Percentiles rank a stretch among this genome's conserved stretches.
Conservation (phyloP, 2,113 vertebrate genomes). For the Prolemur simus region DNA sequence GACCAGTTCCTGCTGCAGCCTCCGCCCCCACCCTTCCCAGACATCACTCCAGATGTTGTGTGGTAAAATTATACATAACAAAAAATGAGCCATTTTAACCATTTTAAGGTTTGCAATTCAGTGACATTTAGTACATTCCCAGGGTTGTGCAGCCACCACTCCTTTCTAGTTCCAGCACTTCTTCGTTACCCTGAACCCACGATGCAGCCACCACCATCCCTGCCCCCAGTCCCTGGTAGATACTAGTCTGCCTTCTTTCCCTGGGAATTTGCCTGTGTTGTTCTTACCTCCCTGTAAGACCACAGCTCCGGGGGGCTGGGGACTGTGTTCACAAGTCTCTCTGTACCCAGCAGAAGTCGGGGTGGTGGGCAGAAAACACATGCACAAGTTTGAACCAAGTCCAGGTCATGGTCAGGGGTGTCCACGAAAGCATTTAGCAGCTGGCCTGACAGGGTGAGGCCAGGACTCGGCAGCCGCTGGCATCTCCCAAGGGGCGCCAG, state of each 20-base stretch:
- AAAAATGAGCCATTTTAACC: background rate
- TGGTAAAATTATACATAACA: background rate
- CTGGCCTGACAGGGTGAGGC: background rate
- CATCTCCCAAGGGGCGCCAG: rapidly evolving
- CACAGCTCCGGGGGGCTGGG: background rate
- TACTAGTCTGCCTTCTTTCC: background rate
- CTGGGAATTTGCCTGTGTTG: background rate
- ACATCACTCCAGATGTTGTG: background rate
- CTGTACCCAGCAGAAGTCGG: background rate
- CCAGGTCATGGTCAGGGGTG: background rate
- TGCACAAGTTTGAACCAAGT: background rate
- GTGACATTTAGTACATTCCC: background rate
- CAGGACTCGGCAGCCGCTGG: background rate
- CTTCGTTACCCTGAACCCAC: background rate
- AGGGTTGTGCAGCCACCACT: background rate
- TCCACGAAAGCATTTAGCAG: background rate
- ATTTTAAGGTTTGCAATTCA: background rate
- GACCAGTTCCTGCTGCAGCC: background rate
- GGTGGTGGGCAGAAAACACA: background rate
- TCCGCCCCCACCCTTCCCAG: background rate
- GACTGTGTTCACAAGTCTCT: background rate
- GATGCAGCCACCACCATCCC: background rate
- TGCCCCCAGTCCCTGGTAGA: background rate
- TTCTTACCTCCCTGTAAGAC: background rate
- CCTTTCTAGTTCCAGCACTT: background rate